Percentiles rank a stretch among this genome's conserved stretches.
These are phyloP conservation scores for Lomographa bimaculata DNA, from an alignment of 2,888 invertebrate species.

Conservation along the genomic window DNA sequence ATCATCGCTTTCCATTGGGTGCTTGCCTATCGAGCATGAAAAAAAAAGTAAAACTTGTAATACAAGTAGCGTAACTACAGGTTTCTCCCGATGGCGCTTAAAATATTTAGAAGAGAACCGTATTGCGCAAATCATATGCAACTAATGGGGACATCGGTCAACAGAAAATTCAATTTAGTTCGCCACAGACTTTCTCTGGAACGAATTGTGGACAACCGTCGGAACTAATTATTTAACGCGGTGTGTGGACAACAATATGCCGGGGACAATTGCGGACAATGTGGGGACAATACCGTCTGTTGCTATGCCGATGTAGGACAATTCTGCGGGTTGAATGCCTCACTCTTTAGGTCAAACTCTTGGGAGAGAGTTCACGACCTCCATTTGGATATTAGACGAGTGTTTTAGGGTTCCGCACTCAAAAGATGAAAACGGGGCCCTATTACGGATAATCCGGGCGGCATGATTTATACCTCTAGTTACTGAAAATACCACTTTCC, in stretches of 20 bases:
- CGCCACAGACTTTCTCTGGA: slow-evolving; percentile 63
- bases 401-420: no score
- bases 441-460: no score
- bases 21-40: no score
- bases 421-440: no score
- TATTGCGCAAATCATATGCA: slow-evolving; percentile 30
- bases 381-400: slow-evolving; percentile 6
- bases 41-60: no score
- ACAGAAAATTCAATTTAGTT: slow-evolving; percentile 30
- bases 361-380: slow-evolving; percentile 22
- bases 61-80: no score
- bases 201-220: slow-evolving; percentile 61
- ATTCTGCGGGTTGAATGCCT: slow-evolving; percentile 15
- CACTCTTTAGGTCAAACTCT: slow-evolving; percentile 16
- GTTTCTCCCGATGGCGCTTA: no score
- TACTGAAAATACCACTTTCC: no score
- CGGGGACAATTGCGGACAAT: slow-evolving; percentile 30
- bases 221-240: slow-evolving; percentile 65
- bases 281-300: slow-evolving; percentile 27
- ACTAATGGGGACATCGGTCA: slow-evolving; percentile 30
- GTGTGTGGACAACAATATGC: slow-evolving; percentile 47
- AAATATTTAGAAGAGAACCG: slow-evolving; percentile 12
- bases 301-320: slow-evolving; percentile 17
- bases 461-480: no score
- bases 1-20: no score